Base-by-base conservation (phyloP, 2,888 invertebrate genomes). In the Kuschelorhynchus macadamiae region DNA sequence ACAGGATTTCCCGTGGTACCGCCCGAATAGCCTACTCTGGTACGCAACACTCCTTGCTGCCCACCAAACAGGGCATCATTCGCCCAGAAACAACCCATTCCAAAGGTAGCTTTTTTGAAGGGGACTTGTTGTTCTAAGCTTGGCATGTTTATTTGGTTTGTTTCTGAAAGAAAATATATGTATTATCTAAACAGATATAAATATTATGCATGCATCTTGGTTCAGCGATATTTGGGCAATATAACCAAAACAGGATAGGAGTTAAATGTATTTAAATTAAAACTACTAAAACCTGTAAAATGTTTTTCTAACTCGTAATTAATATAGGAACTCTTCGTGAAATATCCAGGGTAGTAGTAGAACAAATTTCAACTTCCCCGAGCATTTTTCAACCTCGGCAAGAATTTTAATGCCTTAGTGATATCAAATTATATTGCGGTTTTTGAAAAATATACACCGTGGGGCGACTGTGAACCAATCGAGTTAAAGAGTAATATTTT, bases 21-120 rank as follows among this genome's bases (percentile, higher is more conserved):
- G 11, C 97, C 97, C 1, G 95, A 89, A 84, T 95, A 98, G 12
- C 98, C 98, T 25, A 97, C 97, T 71, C 94, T 87, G n/a, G 98
- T 98, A 64, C 94, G 88, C 53, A 96, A 83, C 16, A 98, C 93
- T 16, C 93, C 93, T 17, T 80, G 83, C 53, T 88, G 89, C 11
- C 88, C 90, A 1, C 96, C 95, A 81, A 92, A 96, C 59, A 94
- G 85, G 0, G 92, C 91, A 81, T 96, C 96, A 59, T 93, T 92
- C 25, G 93, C 93, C 96, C 96, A 96, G 84, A 96, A 96, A 82
- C 96, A 96, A 11, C 94, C 94, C 95, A 96, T 95, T 9, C 94
- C 95, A 82, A 96, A 95, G 0, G 95, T 94, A 3, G 95, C 96
- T 77, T 90, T 91, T 80, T 90, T 88, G 52, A 88, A 88, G 0